A percentile compares a stretch with the other conserved stretches of the same genome.
phyloP scores from a whole-genome alignment of 2,888 invertebrate species.

The Drosophila borborema region DNA sequence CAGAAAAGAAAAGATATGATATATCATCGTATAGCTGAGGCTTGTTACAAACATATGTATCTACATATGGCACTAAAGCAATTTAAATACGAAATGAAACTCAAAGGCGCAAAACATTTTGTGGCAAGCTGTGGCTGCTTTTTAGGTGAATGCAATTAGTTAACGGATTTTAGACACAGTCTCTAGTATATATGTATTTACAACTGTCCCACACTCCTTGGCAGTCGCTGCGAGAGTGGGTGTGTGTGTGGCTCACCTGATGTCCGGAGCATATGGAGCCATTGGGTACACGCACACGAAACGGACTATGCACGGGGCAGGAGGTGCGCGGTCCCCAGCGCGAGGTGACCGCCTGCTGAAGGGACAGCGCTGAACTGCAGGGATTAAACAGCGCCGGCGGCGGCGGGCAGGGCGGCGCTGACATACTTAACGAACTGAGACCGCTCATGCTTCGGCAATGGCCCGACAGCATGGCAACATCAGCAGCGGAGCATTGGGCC shows the following conservation, averaged over 20 bases:
- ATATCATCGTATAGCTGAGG: conserved; percentile 8
- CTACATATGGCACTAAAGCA: conserved; percentile 43
- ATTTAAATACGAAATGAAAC: conserved; percentile 63
- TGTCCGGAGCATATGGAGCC: conserved; percentile 86
- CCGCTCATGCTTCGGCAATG: conserved; percentile 83
- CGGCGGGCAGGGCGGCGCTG: conserved; percentile 82
- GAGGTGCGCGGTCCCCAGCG: conserved; percentile 86
- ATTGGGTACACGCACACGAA: conserved; percentile 85
- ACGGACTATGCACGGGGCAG: conserved; percentile 86
- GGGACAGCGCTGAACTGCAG: conserved; percentile 85
- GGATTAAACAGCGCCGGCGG: conserved; percentile 85
- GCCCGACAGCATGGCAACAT: conserved; percentile 59
- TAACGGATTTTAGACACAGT: conserved; percentile 72
- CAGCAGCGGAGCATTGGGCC: conserved; percentile 63
- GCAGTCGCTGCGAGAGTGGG: conserved; percentile 18
- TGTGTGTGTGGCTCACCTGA: conserved; percentile 82
- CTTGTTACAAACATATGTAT: conserved; percentile 29
- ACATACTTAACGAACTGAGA: conserved; percentile 82
- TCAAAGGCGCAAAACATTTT: conserved; percentile 75
- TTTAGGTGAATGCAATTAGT: conserved; percentile 67
- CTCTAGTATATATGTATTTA: conserved; percentile 23
- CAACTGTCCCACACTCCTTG: conserved; percentile 8
- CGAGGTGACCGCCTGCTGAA: conserved; percentile 83
- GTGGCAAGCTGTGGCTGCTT: conserved; percentile 72
- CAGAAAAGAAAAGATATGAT: conserved; percentile 1